Evolutionary conservation across 2,888 invertebrate species (phyloP).

Genomic region (Ichneumoninae sp.): DNA sequence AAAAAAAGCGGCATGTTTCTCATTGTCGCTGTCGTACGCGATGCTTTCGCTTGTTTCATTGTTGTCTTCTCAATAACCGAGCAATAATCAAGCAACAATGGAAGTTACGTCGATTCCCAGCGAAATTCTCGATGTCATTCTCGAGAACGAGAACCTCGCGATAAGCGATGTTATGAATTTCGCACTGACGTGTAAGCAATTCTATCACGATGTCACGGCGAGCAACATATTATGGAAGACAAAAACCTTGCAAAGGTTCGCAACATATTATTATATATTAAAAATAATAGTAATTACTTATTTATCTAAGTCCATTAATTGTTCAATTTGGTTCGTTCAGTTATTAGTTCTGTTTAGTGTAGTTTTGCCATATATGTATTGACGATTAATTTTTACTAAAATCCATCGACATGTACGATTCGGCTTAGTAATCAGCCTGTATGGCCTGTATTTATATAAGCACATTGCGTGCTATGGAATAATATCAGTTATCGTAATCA

Average conservation of each 20-base stretch:
- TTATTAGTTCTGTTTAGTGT: no score
- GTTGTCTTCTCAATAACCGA: neutral
- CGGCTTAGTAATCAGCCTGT: no score
- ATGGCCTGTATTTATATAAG: no score
- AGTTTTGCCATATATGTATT: no score
- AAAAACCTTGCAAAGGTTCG: constrained; percentile 84
- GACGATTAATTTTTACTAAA: no score
- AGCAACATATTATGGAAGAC: constrained; percentile 85
- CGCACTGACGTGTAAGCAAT: constrained; percentile 86
- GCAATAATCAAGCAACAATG: neutral
- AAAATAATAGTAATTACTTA: neutral
- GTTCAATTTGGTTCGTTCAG: no score
- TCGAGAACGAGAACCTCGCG: constrained; percentile 74
- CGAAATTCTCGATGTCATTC: constrained; percentile 79
- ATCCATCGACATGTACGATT: no score
- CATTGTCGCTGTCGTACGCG: neutral
- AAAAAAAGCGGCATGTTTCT: no score
- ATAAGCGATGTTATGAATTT: constrained; percentile 85
- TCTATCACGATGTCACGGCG: constrained; percentile 84
- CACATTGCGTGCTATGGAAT: no score
- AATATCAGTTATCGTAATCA: constrained; percentile 68
- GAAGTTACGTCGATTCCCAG: constrained; percentile 73
- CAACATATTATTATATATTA: neutral
- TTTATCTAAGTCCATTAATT: no score
- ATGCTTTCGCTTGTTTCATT: neutral